Conservation (phyloP, 1,140 invertebrate genomes). For the Brevipalpus yothersi region DNA sequence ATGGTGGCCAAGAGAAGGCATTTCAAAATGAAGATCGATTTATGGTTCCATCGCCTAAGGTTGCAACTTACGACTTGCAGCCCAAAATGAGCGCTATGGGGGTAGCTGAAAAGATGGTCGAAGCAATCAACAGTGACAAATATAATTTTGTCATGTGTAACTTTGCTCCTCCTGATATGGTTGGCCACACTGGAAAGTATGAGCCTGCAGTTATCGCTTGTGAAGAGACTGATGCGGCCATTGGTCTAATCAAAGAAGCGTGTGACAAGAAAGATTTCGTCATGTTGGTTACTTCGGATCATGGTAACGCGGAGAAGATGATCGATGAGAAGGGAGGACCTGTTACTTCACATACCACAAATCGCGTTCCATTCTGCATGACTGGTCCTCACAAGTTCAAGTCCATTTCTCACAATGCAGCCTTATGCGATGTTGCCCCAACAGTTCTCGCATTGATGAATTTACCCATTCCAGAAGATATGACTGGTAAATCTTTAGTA, state of each 20-base stretch:
- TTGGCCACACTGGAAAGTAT: slow-evolving; percentile 25
- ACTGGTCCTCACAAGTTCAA: slow-evolving; percentile 13
- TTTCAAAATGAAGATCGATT: slow-evolving; percentile 22
- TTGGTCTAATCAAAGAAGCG: slow-evolving; percentile 18
- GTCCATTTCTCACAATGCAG: slow-evolving; percentile 14
- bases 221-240: slow-evolving; percentile 21
- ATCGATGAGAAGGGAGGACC: slow-evolving; percentile 22
- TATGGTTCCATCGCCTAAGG: slow-evolving; percentile 27
- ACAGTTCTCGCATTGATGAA: slow-evolving; percentile 22
- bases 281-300: slow-evolving; percentile 23
- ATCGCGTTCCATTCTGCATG: slow-evolving; percentile 17
- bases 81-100: slow-evolving; percentile 24
- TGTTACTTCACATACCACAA: slow-evolving; percentile 24
- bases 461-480: slow-evolving; percentile 20
- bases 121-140: slow-evolving; percentile 19
- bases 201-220: slow-evolving; percentile 23
- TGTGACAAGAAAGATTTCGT: slow-evolving; percentile 21
- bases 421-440: slow-evolving; percentile 25
- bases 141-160: slow-evolving; percentile 27
- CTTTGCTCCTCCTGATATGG: slow-evolving; percentile 27
- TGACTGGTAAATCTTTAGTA: slow-evolving; percentile 21
- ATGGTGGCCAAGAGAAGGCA: slow-evolving; percentile 22
- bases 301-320: slow-evolving; percentile 26
- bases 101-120: slow-evolving; percentile 22
- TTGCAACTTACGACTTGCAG: slow-evolving; percentile 24